phyloP scores from a whole-genome alignment of 23 tunicate genomes.

The Trididemnum clinides region DNA sequence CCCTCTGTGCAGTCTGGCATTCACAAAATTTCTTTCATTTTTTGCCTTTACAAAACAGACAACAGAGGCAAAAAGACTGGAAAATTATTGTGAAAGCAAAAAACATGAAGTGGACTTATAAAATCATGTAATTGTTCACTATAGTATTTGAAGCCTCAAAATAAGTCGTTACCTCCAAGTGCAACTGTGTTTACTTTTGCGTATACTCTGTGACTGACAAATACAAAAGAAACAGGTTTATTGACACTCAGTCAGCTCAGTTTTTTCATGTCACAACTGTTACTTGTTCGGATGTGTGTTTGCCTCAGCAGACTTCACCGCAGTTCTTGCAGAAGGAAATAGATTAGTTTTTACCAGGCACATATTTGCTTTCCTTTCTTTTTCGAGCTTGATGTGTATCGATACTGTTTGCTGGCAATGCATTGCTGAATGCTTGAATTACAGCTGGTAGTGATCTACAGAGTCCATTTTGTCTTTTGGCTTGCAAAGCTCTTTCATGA shows the following conservation, averaged over 20 bases:
- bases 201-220: neutral
- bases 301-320: neutral
- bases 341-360: neutral
- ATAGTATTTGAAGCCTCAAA: neutral
- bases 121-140: neutral
- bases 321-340: neutral
- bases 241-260: neutral
- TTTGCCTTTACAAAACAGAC: too few relatives aligned
- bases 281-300: neutral
- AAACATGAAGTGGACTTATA: too few relatives aligned
- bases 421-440: too few relatives aligned
- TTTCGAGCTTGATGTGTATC: neutral
- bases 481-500: neutral
- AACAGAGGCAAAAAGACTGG: too few relatives aligned
- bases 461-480: neutral
- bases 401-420: neutral
- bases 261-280: neutral
- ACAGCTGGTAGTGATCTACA: neutral
- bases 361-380: neutral
- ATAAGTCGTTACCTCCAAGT: neutral
- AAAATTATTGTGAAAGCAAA: too few relatives aligned
- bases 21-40: too few relatives aligned
- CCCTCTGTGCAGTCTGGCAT: too few relatives aligned
- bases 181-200: neutral
- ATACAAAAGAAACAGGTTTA: neutral